These are phyloP conservation scores for Narcine bancroftii DNA, from an alignment of 2,113 vertebrate species.

Conservation along the genomic window DNA sequence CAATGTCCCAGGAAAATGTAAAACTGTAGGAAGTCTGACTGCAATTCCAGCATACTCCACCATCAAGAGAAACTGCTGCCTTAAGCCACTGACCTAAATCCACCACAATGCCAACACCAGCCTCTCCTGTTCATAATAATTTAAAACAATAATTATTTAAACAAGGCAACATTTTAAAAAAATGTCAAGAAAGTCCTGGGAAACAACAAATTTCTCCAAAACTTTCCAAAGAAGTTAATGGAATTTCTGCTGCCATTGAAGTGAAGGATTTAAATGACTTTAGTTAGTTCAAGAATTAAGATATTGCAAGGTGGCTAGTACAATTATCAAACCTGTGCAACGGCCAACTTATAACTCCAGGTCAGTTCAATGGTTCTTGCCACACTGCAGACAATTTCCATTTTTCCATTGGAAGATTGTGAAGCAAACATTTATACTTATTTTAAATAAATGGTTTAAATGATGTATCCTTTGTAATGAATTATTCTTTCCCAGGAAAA, in stretches of 20 bases:
- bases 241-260: not conserved
- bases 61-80: not conserved
- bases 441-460: not conserved
- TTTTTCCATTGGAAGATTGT: not conserved
- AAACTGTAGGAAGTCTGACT: not conserved
- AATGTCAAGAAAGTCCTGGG: not conserved
- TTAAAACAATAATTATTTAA: no score
- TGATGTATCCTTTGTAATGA: not conserved
- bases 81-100: not conserved
- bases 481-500: not conserved
- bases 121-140: no score
- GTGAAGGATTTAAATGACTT: not conserved
- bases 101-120: no score
- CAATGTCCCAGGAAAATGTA: not conserved
- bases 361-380: not conserved
- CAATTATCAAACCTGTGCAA: not conserved
- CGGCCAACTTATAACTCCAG: not conserved
- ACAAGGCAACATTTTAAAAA: not conserved
- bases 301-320: not conserved
- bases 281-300: not conserved
- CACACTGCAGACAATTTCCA: not conserved
- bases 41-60: not conserved
- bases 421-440: not conserved
- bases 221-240: not conserved
- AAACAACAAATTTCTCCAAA: not conserved